A percentile compares a stretch with the other conserved stretches of the same genome.
These are phyloP conservation scores for Phataginus tetradactyla DNA, from an alignment of 2,797 vertebrate species.

Conservation along the genomic window DNA sequence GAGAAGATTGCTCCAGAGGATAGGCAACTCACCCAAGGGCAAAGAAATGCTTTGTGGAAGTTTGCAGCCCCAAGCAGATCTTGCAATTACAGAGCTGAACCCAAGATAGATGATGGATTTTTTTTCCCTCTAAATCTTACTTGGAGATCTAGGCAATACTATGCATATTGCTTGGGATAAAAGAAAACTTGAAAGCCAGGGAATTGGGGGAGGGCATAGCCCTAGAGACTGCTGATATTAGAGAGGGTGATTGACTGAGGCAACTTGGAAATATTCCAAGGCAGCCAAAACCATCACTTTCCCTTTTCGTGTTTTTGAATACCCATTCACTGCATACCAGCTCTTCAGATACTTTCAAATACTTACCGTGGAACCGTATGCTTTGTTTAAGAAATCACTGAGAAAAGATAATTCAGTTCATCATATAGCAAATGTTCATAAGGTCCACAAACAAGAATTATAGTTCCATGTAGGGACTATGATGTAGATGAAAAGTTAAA, in stretches of 20 bases:
- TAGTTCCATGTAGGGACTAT: neutral
- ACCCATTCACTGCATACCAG: neutral
- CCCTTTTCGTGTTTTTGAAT: neutral
- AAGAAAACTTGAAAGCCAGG: slow-evolving; percentile 12
- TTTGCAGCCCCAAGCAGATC: neutral
- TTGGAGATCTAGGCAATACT: neutral
- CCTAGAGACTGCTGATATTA: neutral
- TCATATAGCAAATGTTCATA: neutral
- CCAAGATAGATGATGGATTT: neutral
- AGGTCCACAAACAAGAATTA: neutral
- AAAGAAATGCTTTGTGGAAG: slow-evolving; percentile 31
- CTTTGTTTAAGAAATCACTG: neutral
- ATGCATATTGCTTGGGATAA: neutral
- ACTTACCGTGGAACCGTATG: neutral
- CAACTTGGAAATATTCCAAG: neutral
- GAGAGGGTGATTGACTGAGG: neutral
- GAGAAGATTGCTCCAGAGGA: slow-evolving; percentile 35
- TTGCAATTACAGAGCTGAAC: slow-evolving; percentile 31
- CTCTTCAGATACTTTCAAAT: neutral
- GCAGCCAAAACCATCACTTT: neutral
- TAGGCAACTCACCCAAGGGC: neutral
- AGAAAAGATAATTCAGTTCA: neutral
- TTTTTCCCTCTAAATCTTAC: neutral
- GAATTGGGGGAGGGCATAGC: neutral
- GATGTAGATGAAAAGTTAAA: too few species aligned